These are phyloP conservation scores for Cataglyphis albicans DNA, from an alignment of 2,888 invertebrate genomes.

Conservation along the genomic window DNA sequence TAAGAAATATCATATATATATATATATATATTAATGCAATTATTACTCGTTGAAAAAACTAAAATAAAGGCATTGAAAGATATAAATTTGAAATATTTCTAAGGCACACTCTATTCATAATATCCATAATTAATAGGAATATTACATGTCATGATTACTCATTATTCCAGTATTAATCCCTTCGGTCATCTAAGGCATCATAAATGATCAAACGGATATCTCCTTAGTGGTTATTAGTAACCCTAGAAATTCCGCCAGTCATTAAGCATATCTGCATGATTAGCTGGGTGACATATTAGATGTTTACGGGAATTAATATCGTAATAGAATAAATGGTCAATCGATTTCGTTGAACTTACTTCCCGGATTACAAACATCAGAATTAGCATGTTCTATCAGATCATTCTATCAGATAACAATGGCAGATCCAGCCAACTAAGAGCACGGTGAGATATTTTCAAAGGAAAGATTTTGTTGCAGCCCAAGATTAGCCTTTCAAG, in stretches of 20 bases:
- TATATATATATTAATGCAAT: background rate
- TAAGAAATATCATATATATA: background rate
- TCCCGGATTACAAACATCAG: background rate
- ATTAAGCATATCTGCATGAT: conserved; percentile 16
- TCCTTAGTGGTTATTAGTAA: background rate
- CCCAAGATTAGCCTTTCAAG: background rate
- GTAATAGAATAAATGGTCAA: background rate
- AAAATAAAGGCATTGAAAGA: background rate
- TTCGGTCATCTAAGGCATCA: conserved; percentile 15
- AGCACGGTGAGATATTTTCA: background rate
- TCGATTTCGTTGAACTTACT: background rate
- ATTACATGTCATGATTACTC: conserved; percentile 8
- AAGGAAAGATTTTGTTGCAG: background rate
- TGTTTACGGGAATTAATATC: background rate
- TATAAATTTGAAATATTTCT: background rate
- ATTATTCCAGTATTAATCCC: conserved; percentile 33
- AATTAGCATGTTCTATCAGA: background rate
- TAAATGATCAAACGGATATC: conserved; percentile 7
- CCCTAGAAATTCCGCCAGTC: conserved; percentile 31
- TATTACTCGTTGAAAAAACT: conserved; percentile 27
- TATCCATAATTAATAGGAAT: background rate
- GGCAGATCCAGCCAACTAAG: background rate
- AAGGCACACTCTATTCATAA: background rate
- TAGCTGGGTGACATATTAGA: background rate
- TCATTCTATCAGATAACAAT: background rate